Evolutionary conservation across 2,113 vertebrate species (phyloP), one percentile per base, ranked within the genome.

Genomic region (Xenopus tropicalis): DNA sequence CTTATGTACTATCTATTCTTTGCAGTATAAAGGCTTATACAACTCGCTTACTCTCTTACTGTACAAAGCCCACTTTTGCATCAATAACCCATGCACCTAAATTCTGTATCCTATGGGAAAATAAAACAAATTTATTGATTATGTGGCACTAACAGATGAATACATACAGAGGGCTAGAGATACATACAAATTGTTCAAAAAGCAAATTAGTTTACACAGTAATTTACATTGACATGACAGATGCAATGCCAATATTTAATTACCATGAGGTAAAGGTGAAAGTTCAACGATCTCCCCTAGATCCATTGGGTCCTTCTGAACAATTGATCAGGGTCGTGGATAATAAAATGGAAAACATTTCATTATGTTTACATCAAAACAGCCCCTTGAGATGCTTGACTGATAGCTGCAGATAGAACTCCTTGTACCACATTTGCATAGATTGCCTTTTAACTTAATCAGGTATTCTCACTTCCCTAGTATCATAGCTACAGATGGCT

Each of bases 331-430:
- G 73, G 73, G 66, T 76, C 58, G 63, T 62, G 58, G 46, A 75
- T 68, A 52, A 63, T 69, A 61, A 54, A 23, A 24, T 24, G 46
- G 52, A 61, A 69, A 52, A 23, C 25, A 69, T 76, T 69, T 56
- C 24, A 76, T 76, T 76, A 63, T 76, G 58, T 76, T 76, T 76
- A 69, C 58, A 76, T 69, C 22, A 21, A 76, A 69, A 62, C 57
- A 63, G 65, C 16, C 66, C 66, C 65, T 1, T 44, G 73, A 29
- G 73, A 76, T 63, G 17, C 25, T 62, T 69, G 66, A 69, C 43
- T 52, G 66, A 75, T 63, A 51, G 66, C 66, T 54, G 58, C 10
- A 63, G 66, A 69, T 75, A 37, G 16, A 4, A 29, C 14, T 22
- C 20, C 44, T 51, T 62, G 46, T 59, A 61, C 23, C 11, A 61